Conservation (phyloP, 92 coral and sea anemone genomes). For the Desmophyllum pertusum region DNA sequence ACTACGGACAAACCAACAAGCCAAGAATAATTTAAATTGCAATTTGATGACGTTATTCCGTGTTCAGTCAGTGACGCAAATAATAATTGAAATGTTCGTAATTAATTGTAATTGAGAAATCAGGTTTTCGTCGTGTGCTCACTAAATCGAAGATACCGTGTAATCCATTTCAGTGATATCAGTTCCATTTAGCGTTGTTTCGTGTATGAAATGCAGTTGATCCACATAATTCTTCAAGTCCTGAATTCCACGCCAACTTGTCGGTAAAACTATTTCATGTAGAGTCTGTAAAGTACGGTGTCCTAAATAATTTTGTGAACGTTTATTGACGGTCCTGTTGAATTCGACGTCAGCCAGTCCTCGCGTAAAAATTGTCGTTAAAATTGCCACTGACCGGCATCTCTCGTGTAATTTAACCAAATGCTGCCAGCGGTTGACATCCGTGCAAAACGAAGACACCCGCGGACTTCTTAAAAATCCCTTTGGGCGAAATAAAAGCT, state of each 20-base stretch:
- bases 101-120: not conserved
- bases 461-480: not conserved
- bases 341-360: not conserved
- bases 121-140: not conserved
- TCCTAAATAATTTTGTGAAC: too few species aligned
- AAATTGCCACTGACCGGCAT: not conserved
- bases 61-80: not conserved
- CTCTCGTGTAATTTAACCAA: not conserved
- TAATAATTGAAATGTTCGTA: not conserved
- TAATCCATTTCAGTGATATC: not conserved
- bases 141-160: not conserved
- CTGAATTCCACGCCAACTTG: not conserved
- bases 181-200: not conserved
- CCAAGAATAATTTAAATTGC: not conserved
- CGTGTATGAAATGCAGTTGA: too few species aligned
- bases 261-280: too few species aligned
- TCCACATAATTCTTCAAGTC: not conserved
- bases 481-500: not conserved
- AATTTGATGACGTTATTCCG: not conserved
- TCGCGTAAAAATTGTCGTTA: not conserved
- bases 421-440: not conserved
- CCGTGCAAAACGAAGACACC: not conserved
- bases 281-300: too few species aligned
- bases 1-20: too few species aligned
- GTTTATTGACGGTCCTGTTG: too few species aligned